Percentiles rank a stretch among this genome's conserved stretches.
Evolutionary conservation across 2,888 invertebrate genomes (phyloP).

Genomic region (Drosophila antonietae): DNA sequence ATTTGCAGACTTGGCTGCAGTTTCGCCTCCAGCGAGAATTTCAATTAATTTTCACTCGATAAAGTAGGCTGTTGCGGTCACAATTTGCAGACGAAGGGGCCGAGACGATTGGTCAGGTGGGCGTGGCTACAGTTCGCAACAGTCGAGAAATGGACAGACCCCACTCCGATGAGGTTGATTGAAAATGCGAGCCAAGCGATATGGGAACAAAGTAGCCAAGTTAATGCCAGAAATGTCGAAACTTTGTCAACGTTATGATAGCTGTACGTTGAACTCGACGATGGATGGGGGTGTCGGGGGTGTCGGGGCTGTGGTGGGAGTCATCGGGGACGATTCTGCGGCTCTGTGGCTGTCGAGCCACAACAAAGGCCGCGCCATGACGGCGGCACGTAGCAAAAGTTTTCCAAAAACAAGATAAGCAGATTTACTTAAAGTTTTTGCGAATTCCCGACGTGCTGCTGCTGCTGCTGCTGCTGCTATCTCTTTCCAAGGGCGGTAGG

Average conservation of each 20-base stretch:
- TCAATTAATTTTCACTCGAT: slow-evolving; percentile 67
- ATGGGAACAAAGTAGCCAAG: slow-evolving; percentile 53
- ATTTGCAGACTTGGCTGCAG: slow-evolving; percentile 29
- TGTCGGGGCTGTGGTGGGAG: background rate
- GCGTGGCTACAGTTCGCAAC: slow-evolving; percentile 50
- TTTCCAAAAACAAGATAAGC: slow-evolving; percentile 76
- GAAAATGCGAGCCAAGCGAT: slow-evolving; percentile 59
- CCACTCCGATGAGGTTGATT: slow-evolving; percentile 45
- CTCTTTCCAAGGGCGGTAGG: background rate
- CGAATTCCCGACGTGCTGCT: slow-evolving; percentile 62
- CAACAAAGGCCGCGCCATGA: slow-evolving; percentile 70
- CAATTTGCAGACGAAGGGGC: background rate
- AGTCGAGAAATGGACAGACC: slow-evolving; percentile 1
- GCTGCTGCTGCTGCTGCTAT: slow-evolving; percentile 13
- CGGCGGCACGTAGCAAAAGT: slow-evolving; percentile 81
- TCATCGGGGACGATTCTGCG: slow-evolving; percentile 1
- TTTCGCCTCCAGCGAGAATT: slow-evolving; percentile 54
- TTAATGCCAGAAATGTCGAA: slow-evolving; percentile 66
- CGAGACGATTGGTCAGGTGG: background rate
- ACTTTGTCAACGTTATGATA: slow-evolving; percentile 72
- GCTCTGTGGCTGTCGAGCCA: slow-evolving; percentile 20
- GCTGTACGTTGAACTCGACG: slow-evolving; percentile 63
- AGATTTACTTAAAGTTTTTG: slow-evolving; percentile 78
- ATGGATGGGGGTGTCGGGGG: background rate
- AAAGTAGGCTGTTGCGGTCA: slow-evolving; percentile 36